phyloP scores from a whole-genome alignment of 2,888 invertebrate species.

The Sphaerophoria rueppellii region DNA sequence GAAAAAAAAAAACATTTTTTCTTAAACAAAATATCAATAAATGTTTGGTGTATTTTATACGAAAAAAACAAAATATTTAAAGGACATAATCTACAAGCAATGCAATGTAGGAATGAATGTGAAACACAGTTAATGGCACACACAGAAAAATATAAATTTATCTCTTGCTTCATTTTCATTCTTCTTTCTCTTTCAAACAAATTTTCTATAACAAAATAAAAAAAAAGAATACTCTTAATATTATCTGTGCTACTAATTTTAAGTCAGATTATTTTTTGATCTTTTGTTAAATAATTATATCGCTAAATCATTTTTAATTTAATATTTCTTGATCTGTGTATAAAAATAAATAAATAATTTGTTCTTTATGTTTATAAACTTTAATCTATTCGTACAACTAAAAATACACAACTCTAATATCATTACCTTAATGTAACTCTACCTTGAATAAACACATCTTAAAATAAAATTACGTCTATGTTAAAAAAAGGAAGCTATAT shows the following conservation, averaged over 20 bases:
- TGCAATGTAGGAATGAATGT: slow-evolving; percentile 41
- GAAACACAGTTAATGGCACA: slow-evolving; percentile 42
- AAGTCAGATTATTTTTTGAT: slow-evolving; percentile 74
- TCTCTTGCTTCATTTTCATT: slow-evolving; percentile 53
- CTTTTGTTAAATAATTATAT: slow-evolving; percentile 46
- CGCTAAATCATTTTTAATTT: slow-evolving; percentile 16
- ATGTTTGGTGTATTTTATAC: slow-evolving; percentile 75
- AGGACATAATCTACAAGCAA: slow-evolving; percentile 21
- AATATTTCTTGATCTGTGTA: slow-evolving; percentile 20
- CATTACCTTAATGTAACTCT: slow-evolving; percentile 70
- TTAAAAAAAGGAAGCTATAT: slow-evolving; percentile 42
- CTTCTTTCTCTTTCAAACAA: slow-evolving; percentile 29
- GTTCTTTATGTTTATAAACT: slow-evolving; percentile 21
- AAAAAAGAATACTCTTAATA: slow-evolving; percentile 73
- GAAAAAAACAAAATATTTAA: slow-evolving; percentile 48
- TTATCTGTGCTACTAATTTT: slow-evolving; percentile 80
- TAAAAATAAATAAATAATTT: slow-evolving; percentile 54
- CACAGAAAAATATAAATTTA: slow-evolving; percentile 14
- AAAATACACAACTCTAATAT: slow-evolving; percentile 60
- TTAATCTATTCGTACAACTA: slow-evolving; percentile 66
- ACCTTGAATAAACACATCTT: slow-evolving; percentile 63
- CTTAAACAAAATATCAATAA: slow-evolving; percentile 55
- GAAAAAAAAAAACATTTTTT: slow-evolving; percentile 35
- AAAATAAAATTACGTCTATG: slow-evolving; percentile 38
- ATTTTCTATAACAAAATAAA: slow-evolving; percentile 68